Evolutionary conservation across 2,888 invertebrate species (phyloP).

Genomic region (Pyrgus malvae): DNA sequence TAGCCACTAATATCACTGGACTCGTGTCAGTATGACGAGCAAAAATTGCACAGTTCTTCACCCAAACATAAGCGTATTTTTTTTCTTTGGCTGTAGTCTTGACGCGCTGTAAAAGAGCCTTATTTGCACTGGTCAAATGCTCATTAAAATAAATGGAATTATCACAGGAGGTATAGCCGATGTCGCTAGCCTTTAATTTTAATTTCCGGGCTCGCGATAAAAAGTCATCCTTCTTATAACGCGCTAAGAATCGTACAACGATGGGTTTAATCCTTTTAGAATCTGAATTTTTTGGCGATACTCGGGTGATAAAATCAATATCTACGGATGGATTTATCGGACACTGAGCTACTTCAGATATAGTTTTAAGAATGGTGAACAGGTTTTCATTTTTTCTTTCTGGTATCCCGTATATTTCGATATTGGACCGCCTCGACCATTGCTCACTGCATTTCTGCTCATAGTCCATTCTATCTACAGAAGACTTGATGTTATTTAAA

Average conservation of each 20-base stretch:
- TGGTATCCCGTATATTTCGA: conserved; percentile 17
- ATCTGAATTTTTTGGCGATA: conserved; percentile 10
- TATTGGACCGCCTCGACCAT: conserved; percentile 23
- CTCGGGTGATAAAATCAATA: conserved; percentile 26
- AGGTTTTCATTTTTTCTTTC: conserved; percentile 24
- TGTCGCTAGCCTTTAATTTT: conserved; percentile 6
- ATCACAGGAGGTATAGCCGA: neutral
- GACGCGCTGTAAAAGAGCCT: neutral
- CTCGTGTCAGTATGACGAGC: conserved; percentile 10
- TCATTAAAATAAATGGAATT: conserved; percentile 1
- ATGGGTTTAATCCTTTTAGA: conserved; percentile 18
- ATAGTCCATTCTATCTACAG: neutral
- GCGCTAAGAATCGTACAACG: conserved; percentile 7
- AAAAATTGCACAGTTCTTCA: conserved; percentile 11
- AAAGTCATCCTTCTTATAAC: conserved; percentile 21
- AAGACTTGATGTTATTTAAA: neutral
- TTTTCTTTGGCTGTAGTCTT: neutral
- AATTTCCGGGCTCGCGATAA: neutral
- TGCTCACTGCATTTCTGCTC: conserved; percentile 2
- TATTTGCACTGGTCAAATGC: conserved; percentile 12
- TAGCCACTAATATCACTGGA: neutral
- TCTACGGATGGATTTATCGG: conserved; percentile 8
- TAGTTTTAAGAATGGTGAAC: conserved; percentile 8
- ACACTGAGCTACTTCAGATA: conserved; percentile 11
- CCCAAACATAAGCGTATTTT: conserved; percentile 8